These are phyloP conservation scores for Amazona finschi DNA, from an alignment of 2,797 vertebrate genomes.

Conservation along the genomic window DNA sequence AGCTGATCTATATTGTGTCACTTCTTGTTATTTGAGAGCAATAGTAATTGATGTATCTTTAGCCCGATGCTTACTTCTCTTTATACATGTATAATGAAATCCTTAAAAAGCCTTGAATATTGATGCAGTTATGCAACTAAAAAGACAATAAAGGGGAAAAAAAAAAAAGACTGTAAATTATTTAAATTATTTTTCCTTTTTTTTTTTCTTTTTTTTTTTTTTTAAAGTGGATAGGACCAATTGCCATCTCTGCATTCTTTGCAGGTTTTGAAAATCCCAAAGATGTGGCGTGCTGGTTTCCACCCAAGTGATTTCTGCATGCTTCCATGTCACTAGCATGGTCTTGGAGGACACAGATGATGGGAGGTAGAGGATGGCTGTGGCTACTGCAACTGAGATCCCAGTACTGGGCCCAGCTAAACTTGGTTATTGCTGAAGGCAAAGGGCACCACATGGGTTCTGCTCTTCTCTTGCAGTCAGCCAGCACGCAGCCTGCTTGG, in stretches of 20 bases:
- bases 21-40: neutral
- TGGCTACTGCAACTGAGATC: neutral
- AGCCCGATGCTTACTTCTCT: neutral
- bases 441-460: too few species aligned
- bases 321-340: neutral
- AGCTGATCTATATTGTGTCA: neutral
- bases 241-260: neutral
- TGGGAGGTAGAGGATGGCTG: neutral
- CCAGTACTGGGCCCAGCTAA: fast-evolving
- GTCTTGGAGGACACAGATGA: fast-evolving
- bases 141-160: neutral
- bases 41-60: neutral
- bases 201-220: neutral
- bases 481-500: fast-evolving
- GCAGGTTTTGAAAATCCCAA: neutral
- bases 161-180: neutral
- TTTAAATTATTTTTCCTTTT: neutral
- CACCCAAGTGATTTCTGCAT: neutral
- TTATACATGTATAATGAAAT: neutral
- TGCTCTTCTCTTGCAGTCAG: neutral
- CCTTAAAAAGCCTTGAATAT: neutral
- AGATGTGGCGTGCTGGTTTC: neutral
- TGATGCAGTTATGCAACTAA: neutral
- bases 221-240: neutral
- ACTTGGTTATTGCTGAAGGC: neutral